A percentile compares a stretch with the other conserved stretches of the same genome.
Evolutionary conservation across 2,888 invertebrate genomes (phyloP).

Genomic region (Blera fallax): DNA sequence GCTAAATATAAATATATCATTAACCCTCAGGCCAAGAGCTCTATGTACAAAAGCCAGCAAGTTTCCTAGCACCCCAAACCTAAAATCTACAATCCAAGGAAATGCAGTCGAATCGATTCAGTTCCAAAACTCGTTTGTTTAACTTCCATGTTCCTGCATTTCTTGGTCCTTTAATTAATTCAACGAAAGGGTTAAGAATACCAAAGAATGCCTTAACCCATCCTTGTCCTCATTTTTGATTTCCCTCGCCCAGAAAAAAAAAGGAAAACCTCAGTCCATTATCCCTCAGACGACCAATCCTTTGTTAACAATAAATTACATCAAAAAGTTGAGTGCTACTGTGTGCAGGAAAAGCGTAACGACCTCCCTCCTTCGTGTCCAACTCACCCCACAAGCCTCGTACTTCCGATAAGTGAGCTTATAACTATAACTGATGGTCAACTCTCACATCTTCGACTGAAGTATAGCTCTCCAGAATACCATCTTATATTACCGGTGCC

Average conservation of each 20-base stretch:
- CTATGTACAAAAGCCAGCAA: too few relatives aligned
- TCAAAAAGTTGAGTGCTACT: conserved; percentile 70
- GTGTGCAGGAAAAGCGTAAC: conserved; percentile 64
- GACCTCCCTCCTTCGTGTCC: conserved; percentile 15
- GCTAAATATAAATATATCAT: too few relatives aligned
- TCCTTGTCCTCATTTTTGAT: conserved; percentile 9
- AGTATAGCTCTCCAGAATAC: conserved; percentile 64
- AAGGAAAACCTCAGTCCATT: conserved; percentile 14
- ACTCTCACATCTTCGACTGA: conserved; percentile 62
- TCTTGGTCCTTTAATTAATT: not conserved
- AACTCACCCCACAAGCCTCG: conserved; percentile 4
- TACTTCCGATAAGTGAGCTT: conserved; percentile 69
- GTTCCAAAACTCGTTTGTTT: not conserved
- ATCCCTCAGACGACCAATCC: conserved; percentile 40
- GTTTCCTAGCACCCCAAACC: too few relatives aligned
- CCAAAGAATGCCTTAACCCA: not conserved
- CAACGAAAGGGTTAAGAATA: not conserved
- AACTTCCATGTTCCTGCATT: not conserved
- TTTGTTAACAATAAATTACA: conserved; percentile 69
- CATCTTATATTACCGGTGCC: conserved; percentile 73
- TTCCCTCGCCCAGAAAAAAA: not conserved
- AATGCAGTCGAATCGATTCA: too few relatives aligned
- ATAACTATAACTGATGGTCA: conserved; percentile 72
- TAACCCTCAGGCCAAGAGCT: too few relatives aligned
- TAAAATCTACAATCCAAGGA: too few relatives aligned